Percentiles rank a stretch among this genome's conserved stretches.
Conservation (phyloP, 2,113 vertebrate species). For the Hipposideros armiger region DNA sequence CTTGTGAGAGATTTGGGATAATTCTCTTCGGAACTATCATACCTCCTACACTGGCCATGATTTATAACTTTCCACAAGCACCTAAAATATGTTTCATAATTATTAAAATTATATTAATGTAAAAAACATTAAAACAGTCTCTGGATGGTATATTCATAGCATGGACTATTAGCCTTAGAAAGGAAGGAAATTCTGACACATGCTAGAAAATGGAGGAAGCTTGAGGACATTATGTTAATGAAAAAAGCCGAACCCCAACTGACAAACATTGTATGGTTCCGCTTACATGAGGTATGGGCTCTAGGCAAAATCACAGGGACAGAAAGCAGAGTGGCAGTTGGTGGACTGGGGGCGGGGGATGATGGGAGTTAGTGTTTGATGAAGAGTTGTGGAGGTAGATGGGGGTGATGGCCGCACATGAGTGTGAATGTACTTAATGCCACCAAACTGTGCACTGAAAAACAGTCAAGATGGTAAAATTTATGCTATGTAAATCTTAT, state of each 20-base stretch:
- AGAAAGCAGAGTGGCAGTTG: not conserved
- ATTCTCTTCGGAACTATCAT: not conserved
- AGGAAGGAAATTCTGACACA: no score
- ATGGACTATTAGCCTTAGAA: not conserved
- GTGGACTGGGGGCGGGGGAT: rapidly evolving
- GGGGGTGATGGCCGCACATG: no score
- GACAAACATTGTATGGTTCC: not conserved
- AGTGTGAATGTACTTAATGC: no score
- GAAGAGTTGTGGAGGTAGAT: no score
- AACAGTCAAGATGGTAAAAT: not conserved
- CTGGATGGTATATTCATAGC: not conserved
- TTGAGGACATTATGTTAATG: not conserved
- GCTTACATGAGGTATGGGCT: not conserved
- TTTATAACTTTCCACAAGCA: not conserved
- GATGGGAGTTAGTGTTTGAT: not conserved
- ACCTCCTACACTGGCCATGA: not conserved
- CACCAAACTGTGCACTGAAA: no score
- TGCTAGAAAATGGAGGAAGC: no score
- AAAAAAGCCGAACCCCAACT: not conserved
- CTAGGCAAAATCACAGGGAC: not conserved
- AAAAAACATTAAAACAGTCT: not conserved
- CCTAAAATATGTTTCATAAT: not conserved
- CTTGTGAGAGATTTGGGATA: not conserved
- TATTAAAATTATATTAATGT: not conserved
- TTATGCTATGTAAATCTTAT: not conserved